Percentiles rank a stretch among this genome's conserved stretches.
Conservation (phyloP, 2,797 vertebrate species). For the Caiman crocodilus region DNA sequence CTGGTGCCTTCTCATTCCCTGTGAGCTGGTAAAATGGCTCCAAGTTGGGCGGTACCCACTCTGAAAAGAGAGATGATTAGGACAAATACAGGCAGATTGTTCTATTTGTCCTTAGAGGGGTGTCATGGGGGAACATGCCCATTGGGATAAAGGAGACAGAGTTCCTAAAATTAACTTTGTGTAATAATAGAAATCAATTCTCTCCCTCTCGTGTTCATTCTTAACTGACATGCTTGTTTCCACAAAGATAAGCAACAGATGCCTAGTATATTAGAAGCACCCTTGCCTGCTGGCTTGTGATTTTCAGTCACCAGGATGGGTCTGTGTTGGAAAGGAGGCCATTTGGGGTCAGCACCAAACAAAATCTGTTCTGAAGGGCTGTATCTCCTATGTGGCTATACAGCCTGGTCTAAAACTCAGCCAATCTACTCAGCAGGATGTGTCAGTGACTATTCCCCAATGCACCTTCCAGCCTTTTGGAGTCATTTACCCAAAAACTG, state of each 20-base stretch:
- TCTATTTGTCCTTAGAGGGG: background rate
- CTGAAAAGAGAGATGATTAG: slow-evolving; percentile 74
- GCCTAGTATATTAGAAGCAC: background rate
- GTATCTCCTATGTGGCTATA: background rate
- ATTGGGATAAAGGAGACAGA: background rate
- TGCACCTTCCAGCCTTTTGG: background rate
- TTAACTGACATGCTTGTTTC: background rate
- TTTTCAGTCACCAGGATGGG: background rate
- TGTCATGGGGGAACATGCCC: background rate
- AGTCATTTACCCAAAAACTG: slow-evolving; percentile 29
- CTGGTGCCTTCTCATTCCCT: slow-evolving; percentile 75
- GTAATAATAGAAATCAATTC: background rate
- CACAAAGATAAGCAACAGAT: background rate
- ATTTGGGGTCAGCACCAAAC: background rate
- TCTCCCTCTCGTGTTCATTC: background rate
- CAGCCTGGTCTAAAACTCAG: background rate
- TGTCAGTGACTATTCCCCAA: background rate
- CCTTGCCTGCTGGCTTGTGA: background rate
- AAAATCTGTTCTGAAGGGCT: background rate
- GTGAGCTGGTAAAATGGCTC: slow-evolving; percentile 89
- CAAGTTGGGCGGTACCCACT: slow-evolving; percentile 88
- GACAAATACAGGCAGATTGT: background rate
- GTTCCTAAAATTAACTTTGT: background rate
- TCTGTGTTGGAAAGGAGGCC: background rate
- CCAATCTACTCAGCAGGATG: background rate